These are phyloP conservation scores for Bubo blakistoni DNA, from an alignment of 2,113 vertebrate species.

Conservation along the genomic window DNA sequence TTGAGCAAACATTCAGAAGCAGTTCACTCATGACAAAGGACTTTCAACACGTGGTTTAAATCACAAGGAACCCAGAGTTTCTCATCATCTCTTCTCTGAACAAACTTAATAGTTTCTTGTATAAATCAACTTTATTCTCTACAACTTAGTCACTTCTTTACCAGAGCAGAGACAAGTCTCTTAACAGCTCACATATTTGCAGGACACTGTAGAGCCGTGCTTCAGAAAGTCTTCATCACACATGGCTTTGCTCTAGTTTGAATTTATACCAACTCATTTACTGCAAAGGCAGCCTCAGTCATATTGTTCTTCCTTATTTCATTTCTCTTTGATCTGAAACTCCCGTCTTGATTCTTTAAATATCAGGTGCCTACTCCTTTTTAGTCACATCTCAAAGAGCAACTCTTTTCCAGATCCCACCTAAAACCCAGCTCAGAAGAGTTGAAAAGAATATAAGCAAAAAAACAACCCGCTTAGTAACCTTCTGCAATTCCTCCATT, in stretches of 20 bases:
- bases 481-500: background rate
- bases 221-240: background rate
- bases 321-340: background rate
- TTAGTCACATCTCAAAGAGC: background rate
- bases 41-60: rapidly evolving
- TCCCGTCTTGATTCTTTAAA: background rate
- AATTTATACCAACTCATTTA: background rate
- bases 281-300: background rate
- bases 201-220: rapidly evolving
- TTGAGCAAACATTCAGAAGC: background rate
- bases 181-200: background rate
- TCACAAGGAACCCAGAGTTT: background rate
- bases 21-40: background rate
- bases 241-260: background rate
- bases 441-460: background rate
- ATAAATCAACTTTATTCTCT: background rate
- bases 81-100: background rate
- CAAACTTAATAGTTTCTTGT: background rate
- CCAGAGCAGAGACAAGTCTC: rapidly evolving
- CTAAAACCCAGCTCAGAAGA: background rate
- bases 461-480: background rate
- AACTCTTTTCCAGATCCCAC: background rate
- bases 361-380: background rate
- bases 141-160: background rate
- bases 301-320: rapidly evolving